Percentiles rank a stretch among this genome's conserved stretches.
Evolutionary conservation across 2,797 vertebrate genomes (phyloP).

Genomic region (Parambassis ranga): DNA sequence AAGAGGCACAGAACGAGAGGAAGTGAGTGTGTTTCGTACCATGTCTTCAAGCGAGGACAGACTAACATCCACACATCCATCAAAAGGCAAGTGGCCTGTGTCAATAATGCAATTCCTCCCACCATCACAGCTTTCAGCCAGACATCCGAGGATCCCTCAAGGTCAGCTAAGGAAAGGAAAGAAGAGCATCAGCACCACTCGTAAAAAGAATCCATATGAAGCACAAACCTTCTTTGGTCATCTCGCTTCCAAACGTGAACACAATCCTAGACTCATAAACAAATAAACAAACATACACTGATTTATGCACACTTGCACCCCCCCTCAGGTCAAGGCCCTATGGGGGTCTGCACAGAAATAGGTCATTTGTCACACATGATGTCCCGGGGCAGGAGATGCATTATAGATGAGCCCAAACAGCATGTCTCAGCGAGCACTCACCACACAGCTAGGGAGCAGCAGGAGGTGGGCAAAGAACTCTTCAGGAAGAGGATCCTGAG

Average conservation of each 20-base stretch:
- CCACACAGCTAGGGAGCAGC: slow-evolving; percentile 64
- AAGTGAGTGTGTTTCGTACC: not conserved
- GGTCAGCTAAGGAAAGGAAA: slow-evolving; percentile 59
- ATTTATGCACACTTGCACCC: slow-evolving; percentile 51
- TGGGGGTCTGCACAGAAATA: slow-evolving; percentile 85
- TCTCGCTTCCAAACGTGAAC: slow-evolving; percentile 1
- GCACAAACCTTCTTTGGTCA: slow-evolving; percentile 4
- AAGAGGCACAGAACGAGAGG: not conserved
- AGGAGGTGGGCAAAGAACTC: slow-evolving; percentile 64
- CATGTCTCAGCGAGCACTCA: slow-evolving; percentile 81
- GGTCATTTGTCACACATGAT: slow-evolving; percentile 87
- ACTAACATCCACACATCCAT: slow-evolving; percentile 11
- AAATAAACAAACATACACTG: slow-evolving; percentile 67
- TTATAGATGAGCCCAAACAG: slow-evolving; percentile 86
- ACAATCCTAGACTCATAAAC: slow-evolving; percentile 19
- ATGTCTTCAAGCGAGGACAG: not conserved
- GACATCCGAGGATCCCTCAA: slow-evolving; percentile 65
- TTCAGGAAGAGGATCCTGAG: slow-evolving; percentile 58
- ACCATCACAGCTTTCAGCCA: slow-evolving; percentile 19
- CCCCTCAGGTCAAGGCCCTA: slow-evolving; percentile 79
- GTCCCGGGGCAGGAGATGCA: slow-evolving; percentile 81
- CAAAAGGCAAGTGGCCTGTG: slow-evolving; percentile 39
- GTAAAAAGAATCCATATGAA: slow-evolving; percentile 5
- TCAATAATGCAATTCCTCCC: slow-evolving; percentile 53
- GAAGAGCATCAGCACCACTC: slow-evolving; percentile 32